Evolutionary conservation across 2,797 vertebrate genomes (phyloP).

Genomic region (Bovichtus diacanthus): DNA sequence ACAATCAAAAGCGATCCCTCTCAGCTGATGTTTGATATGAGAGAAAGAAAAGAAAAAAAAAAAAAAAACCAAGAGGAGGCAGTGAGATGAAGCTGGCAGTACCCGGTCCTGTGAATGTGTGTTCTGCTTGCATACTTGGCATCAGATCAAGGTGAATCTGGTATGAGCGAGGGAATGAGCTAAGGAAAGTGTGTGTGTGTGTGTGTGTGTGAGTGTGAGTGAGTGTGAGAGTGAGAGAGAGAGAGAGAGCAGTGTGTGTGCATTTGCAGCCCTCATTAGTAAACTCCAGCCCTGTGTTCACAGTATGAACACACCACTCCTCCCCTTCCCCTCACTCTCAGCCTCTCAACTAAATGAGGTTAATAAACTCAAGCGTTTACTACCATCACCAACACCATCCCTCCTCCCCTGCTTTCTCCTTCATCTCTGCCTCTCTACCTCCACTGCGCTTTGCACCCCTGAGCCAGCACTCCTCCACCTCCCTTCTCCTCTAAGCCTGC

Average conservation of each 20-base stretch:
- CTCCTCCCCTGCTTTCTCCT: conserved; percentile 60
- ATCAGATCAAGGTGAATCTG: conserved; percentile 88
- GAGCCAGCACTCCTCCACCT: conserved; percentile 65
- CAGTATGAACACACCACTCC: conserved; percentile 88
- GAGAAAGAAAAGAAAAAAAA: not conserved
- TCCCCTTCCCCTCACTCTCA: conserved; percentile 83
- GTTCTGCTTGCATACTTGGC: conserved; percentile 84
- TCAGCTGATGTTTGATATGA: conserved; percentile 59
- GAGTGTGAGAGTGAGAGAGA: no score
- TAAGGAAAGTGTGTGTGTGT: conserved; percentile 63
- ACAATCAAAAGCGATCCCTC: conserved; percentile 33
- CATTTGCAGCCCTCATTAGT: conserved; percentile 89
- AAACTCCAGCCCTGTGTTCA: conserved; percentile 82
- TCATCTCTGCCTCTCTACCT: conserved; percentile 62
- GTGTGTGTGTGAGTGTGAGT: conserved; percentile 77
- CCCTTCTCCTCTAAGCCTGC: conserved; percentile 61
- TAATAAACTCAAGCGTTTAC: conserved; percentile 95
- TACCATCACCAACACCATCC: conserved; percentile 76
- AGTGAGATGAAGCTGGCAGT: conserved; percentile 70
- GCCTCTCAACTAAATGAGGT: conserved; percentile 88
- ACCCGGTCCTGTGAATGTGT: conserved; percentile 60
- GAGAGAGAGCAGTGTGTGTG: conserved; percentile 31
- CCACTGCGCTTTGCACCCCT: conserved; percentile 59
- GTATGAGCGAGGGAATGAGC: conserved; percentile 68
- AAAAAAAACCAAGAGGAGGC: conserved; percentile 52